Evolutionary conservation across 1,140 invertebrate species (phyloP), one percentile per base, ranked within the genome.

Genomic region (Melitaea cinxia): DNA sequence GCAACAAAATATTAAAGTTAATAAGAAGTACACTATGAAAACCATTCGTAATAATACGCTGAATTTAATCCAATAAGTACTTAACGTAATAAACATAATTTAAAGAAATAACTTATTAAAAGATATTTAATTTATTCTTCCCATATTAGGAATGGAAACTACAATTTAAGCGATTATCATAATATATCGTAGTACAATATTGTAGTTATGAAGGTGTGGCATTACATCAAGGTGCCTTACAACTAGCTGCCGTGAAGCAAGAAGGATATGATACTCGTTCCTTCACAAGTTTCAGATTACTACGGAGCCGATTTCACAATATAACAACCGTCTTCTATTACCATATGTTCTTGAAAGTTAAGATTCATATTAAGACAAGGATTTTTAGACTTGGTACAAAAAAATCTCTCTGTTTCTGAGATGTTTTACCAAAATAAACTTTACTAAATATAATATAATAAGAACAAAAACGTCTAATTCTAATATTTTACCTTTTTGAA

Each of bases 241-340:
- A n/a, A 45, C n/a, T 7, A 35, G 33, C 2, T 5, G 28, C 17
- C 19, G 35, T 54, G 50, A 62, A 49, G 50, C 10, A 45, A 62
- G 53, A 56, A 56, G 49, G 59, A 62, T 23, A 54, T 39, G 45
- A 35, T 39, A 50, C 35, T 19, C 15, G 45, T 65, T 65, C 57
- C 62, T 57, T 52, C 39, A 56, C n/a, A 47, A 35, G 61, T 64
- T 64, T 63, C 15, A 17, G 39, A 64, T 64, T 64, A 33, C 53
- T n/a, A 15, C 15, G 39, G 14, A 21, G 21, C 17, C 52, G 53
- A 50, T 64, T 64, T 57, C 54, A 47, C 62, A 56, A 64, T 56
- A 7, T 0, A n/a, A 56, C 57, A 45, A 30, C 56, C 17, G 30
- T 21, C 45, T 47, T 10, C 17, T 12, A 47, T 47, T 47, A 47